These are phyloP conservation scores for Drosophila atripex DNA, from an alignment of 2,888 invertebrate genomes.

Conservation along the genomic window DNA sequence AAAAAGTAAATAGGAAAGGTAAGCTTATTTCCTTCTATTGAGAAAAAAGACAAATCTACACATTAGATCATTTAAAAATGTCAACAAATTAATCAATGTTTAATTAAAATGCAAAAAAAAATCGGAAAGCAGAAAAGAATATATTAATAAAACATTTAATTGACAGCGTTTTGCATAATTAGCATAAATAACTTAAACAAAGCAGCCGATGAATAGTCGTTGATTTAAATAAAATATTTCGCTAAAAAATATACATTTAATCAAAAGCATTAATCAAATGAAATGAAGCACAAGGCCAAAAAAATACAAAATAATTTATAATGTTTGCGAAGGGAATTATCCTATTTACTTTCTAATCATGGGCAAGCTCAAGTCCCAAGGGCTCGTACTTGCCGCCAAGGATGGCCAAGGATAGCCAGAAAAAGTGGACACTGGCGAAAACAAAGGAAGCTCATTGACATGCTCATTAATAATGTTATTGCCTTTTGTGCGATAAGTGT, in stretches of 20 bases:
- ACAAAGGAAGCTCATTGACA: constrained; percentile 76
- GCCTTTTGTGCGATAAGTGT: constrained; percentile 80
- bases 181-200: constrained; percentile 16
- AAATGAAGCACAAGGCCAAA: neutral
- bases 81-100: constrained; percentile 6
- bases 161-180: constrained; percentile 21
- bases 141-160: constrained; percentile 17
- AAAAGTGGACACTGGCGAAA: constrained; percentile 36
- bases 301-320: neutral
- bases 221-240: neutral
- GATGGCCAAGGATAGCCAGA: constrained; percentile 42
- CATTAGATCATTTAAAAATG: constrained; percentile 5
- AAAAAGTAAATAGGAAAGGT: constrained; percentile 26
- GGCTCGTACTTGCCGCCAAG: constrained; percentile 44
- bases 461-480: constrained; percentile 79
- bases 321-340: constrained; percentile 8
- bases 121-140: constrained; percentile 11
- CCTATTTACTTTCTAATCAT: constrained; percentile 17
- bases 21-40: neutral
- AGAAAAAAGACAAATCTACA: neutral
- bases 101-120: neutral
- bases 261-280: neutral
- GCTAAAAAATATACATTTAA: neutral
- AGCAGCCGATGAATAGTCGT: neutral
- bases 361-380: constrained; percentile 43